Evolutionary conservation across 2,113 vertebrate genomes (phyloP).

Genomic region (Nothoprocta perdicaria): DNA sequence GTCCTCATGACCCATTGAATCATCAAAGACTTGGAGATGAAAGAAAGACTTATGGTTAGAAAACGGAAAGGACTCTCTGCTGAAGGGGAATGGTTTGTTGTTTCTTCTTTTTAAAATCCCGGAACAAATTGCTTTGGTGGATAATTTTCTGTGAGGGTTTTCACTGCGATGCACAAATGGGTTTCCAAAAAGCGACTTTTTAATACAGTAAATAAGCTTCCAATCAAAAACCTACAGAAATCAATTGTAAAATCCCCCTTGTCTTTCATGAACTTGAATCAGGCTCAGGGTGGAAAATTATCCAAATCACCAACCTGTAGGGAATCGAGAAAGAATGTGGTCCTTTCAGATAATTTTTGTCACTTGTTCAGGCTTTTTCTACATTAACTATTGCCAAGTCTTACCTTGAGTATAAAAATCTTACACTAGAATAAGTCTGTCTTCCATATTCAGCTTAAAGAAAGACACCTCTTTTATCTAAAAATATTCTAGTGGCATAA

Average conservation of each 20-base stretch:
- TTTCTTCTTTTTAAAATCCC: constrained; percentile 18
- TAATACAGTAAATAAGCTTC: constrained; percentile 27
- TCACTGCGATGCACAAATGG: constrained; percentile 7
- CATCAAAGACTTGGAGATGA: constrained; percentile 61
- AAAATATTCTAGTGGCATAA: not conserved
- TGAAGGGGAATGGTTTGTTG: constrained; percentile 55
- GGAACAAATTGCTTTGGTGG: constrained; percentile 43
- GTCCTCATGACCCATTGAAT: constrained; percentile 69
- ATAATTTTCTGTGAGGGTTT: constrained; percentile 42
- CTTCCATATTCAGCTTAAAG: not conserved
- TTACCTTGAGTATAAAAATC: not conserved
- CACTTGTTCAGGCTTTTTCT: not conserved
- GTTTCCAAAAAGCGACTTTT: constrained; percentile 28
- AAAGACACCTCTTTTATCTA: not conserved
- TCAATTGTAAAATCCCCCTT: constrained; percentile 25
- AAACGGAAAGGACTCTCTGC: constrained; percentile 53
- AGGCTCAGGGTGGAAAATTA: not conserved
- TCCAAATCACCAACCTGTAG: not conserved
- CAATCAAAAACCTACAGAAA: not conserved
- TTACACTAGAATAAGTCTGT: not conserved
- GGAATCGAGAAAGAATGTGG: not conserved
- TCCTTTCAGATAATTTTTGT: constrained; percentile 9
- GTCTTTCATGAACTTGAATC: constrained; percentile 37
- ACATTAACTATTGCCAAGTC: not conserved
- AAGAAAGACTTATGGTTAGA: constrained; percentile 55